Evolutionary conservation across 2,888 invertebrate species (phyloP), one percentile per base, ranked within the genome.

Genomic region (Apodemia duryi): DNA sequence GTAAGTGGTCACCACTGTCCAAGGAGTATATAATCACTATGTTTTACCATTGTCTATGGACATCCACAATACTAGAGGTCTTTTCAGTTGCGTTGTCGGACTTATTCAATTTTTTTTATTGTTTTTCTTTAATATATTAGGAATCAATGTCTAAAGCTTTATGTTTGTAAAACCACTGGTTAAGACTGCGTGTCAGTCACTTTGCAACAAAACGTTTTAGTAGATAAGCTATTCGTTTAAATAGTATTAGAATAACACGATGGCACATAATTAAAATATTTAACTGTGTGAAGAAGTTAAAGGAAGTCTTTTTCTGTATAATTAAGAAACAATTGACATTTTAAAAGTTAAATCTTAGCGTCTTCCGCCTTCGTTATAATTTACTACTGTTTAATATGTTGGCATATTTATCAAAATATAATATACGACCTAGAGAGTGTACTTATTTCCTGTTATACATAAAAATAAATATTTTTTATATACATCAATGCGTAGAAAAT

Each of bases 301-400:
- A 57, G 54, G 28, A 57, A 57, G 11, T 57, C 6, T 57, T 57
- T 57, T 29, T 52, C 21, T 32, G 29, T 57, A 32, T 10, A 52
- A 46, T 46, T 43, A 43, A 43, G 10, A 10, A 43, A 43, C 43
- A 52, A 52, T n/a, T 54, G 54, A 54, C 54, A 54, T 54, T 54
- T 43, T 54, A 29, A 54, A 54, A 54, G 29, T 54, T 29, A 54
- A 54, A 54, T 29, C 10, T 28, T 9, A 54, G 10, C 7, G 29
- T 54, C 4, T 54, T 54, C 54, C 54, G 54, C 54, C 29, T 29
- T 54, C 29, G 29, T 28, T 28, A 28, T 54, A 54, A 54, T 54
- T 28, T 54, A 54, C 29, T 54, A 5, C 21, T 54, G 10, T 54
- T 54, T 54, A 54, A 54, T 29, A 28, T 10, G 28, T 21, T 54